Percentiles rank a stretch among this genome's conserved stretches.
Evolutionary conservation across 2,888 invertebrate genomes (phyloP).

Genomic region (Drosophila longiperda): DNA sequence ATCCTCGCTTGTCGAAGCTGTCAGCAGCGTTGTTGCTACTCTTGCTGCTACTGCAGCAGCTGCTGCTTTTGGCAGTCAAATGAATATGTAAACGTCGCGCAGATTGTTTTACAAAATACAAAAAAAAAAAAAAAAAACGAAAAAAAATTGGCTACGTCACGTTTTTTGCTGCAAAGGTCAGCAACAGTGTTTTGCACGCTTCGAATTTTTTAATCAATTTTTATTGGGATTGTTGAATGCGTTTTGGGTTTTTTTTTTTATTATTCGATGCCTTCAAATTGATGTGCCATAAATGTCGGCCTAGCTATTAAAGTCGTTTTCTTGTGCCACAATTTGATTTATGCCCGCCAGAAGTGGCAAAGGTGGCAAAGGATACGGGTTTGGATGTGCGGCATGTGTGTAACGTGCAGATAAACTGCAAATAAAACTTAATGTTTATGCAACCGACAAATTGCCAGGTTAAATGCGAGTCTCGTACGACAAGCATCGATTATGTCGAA

Average conservation of each 20-base stretch:
- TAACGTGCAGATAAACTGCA: constrained; percentile 62
- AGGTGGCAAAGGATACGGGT: neutral
- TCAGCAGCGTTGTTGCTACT: constrained; percentile 52
- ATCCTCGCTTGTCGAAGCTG: constrained; percentile 73
- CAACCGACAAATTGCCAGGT: constrained; percentile 75
- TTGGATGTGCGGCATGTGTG: neutral
- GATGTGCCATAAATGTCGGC: constrained; percentile 40
- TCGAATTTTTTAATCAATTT: constrained; percentile 37
- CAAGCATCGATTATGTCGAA: constrained; percentile 79
- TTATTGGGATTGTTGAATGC: constrained; percentile 11
- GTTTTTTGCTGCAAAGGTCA: constrained; percentile 49
- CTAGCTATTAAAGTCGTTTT: constrained; percentile 40
- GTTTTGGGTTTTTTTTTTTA: constrained; percentile 2
- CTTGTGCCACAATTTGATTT: constrained; percentile 55
- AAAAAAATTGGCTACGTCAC: constrained; percentile 42
- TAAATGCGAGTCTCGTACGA: constrained; percentile 78
- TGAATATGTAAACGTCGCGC: constrained; percentile 69
- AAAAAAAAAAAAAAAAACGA: constrained; percentile 11
- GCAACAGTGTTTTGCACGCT: constrained; percentile 52
- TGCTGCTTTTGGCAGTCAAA: constrained; percentile 78
- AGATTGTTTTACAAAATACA: constrained; percentile 47
- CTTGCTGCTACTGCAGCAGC: constrained; percentile 58
- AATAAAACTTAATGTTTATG: constrained; percentile 75
- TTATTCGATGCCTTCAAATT: constrained; percentile 18
- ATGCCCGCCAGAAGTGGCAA: constrained; percentile 25